Evolutionary conservation across 2,888 invertebrate genomes (phyloP).

Genomic region (Macrosiphum euphorbiae): DNA sequence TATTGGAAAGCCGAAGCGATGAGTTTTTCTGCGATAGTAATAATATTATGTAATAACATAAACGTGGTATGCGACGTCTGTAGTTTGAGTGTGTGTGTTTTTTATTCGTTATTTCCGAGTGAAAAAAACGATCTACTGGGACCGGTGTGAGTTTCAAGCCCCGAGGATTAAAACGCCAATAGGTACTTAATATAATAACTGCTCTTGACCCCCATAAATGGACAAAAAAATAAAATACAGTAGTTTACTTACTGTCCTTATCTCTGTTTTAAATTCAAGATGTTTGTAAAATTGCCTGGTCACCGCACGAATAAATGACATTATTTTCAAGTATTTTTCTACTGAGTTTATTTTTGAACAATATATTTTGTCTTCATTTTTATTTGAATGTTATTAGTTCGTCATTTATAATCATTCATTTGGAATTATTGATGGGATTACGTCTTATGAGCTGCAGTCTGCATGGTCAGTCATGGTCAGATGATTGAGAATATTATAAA

Average conservation of each 20-base stretch:
- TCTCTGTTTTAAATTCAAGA: background rate
- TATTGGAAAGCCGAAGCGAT: conserved; percentile 11
- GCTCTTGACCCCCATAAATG: too few relatives aligned
- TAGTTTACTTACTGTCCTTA: too few relatives aligned
- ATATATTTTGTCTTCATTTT: background rate
- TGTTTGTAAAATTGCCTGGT: background rate
- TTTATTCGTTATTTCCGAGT: background rate
- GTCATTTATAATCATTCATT: background rate
- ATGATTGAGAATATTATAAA: background rate
- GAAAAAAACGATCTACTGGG: background rate
- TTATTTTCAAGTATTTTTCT: background rate
- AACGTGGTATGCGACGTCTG: background rate
- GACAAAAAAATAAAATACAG: too few relatives aligned
- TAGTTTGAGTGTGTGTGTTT: background rate
- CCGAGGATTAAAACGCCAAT: too few relatives aligned
- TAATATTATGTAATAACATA: background rate
- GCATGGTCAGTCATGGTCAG: background rate
- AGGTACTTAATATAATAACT: background rate
- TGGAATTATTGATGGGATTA: background rate
- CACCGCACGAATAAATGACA: background rate
- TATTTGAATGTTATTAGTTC: background rate
- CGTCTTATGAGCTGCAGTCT: background rate
- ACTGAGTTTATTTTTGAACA: background rate
- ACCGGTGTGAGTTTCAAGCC: background rate
- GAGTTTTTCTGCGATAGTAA: background rate